Base-by-base conservation (phyloP, 2,888 invertebrate genomes). In the Andrena dorsata region DNA sequence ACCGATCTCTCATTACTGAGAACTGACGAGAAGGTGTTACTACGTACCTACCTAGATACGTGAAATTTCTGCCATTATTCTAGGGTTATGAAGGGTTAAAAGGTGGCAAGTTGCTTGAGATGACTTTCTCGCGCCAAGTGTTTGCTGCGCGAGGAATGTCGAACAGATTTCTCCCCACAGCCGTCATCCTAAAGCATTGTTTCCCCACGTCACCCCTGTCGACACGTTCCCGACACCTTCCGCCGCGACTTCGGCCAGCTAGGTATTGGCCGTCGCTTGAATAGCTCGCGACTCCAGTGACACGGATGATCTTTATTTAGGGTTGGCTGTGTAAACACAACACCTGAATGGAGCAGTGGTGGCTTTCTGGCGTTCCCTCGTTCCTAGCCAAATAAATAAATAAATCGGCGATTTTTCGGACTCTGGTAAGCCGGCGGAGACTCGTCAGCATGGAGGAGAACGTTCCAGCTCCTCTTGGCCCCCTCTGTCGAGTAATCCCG, bases 361-460 rank as follows among this genome's bases (percentile, higher is more conserved):
- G 69, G 81, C 80, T 82, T 86, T 85, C 84, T 88, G 75, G 66
- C 88, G 87, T 84, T 82, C 75, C 69, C 82, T 84, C 20, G 58
- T 66, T 60, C 81, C 86, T 79, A 77, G 75, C 86, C 78, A 90
- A 89, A 92, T 92, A 93, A 93, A 93, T 92, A 92, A 92, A 92
- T 88, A 92, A 87, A 89, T 84, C 87, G 82, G 74, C 86, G 89
- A 89, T 91, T 92, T 90, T 88, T 84, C 79, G 84, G 58, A 77
- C 76, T 77, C 87, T 80, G 89, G 89, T 87, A 87, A 89, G 87
- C 87, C 78, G 26, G 1, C 13, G 20, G 87, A 56, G 51, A 51
- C 7, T 51, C 75, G 64, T 74, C 61, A 71, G 73, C 76, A 30
- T 71, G 30, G 80, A 63, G 79, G 83, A 83, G 64, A 76, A 74